These are phyloP conservation scores for Ctenomys sociabilis DNA, from an alignment of 2,113 vertebrate genomes.

Conservation along the genomic window DNA sequence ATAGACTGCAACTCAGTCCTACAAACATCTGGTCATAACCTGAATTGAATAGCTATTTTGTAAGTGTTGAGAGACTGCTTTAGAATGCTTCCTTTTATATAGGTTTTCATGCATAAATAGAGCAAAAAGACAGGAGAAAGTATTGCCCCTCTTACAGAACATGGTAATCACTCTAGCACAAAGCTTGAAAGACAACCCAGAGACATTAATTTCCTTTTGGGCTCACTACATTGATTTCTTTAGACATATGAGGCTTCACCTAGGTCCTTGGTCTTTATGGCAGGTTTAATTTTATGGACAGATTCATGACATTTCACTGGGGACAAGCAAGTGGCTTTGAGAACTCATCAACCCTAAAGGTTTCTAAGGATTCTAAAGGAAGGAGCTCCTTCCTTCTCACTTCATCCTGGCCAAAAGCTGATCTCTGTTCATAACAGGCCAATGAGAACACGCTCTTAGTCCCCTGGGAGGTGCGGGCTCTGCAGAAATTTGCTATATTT, in stretches of 20 bases:
- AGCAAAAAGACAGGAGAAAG: conserved; percentile 5
- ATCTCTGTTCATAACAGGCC: neutral
- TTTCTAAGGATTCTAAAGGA: neutral
- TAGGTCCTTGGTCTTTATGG: neutral
- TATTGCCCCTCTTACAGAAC: neutral
- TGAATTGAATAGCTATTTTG: neutral
- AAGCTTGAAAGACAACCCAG: neutral
- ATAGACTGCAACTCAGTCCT: neutral
- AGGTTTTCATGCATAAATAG: conserved; percentile 38
- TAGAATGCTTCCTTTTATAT: neutral
- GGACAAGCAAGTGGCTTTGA: neutral
- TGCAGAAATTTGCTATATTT: neutral
- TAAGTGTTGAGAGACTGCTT: neutral
- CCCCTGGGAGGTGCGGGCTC: neutral
- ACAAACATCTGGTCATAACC: neutral
- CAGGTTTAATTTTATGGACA: conserved; percentile 4
- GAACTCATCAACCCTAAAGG: neutral
- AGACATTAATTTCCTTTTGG: neutral
- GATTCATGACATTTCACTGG: neutral
- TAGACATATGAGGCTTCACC: neutral
- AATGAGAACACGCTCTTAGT: neutral
- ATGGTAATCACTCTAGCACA: neutral
- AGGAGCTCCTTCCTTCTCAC: neutral
- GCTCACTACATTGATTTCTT: neutral
- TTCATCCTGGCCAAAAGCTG: neutral